Conservation (phyloP, 1,140 invertebrate species). For the Ceratitis capitata region DNA sequence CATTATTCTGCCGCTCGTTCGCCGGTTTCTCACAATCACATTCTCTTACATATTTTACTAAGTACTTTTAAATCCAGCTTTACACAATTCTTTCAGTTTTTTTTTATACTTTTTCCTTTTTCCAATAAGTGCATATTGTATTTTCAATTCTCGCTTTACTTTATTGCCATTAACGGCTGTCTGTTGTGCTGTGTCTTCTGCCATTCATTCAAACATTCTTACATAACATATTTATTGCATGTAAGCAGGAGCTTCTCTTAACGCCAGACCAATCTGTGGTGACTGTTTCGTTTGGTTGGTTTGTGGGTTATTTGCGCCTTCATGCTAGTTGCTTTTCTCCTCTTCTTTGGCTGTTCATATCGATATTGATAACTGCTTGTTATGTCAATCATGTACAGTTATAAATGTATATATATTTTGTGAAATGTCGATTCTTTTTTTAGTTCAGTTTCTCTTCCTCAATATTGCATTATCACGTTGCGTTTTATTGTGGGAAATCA, state of each 20-base stretch:
- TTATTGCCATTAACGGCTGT: not conserved
- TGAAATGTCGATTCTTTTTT: not conserved
- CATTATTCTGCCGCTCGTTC: not conserved
- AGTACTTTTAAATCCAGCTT: not conserved
- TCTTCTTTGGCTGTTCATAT: not conserved
- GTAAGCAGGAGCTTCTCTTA: no score
- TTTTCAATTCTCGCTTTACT: not conserved
- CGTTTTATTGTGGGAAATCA: no score
- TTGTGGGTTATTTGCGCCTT: no score
- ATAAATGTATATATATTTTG: no score
- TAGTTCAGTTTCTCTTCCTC: not conserved
- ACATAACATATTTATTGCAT: no score
- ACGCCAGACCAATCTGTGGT: no score
- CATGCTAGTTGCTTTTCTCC: no score
- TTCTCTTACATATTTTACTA: not conserved
- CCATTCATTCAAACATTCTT: no score
- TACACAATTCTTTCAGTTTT: not conserved
- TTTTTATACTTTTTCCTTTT: not conserved
- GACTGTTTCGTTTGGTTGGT: no score
- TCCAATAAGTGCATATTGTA: not conserved
- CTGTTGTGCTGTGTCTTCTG: not conserved
- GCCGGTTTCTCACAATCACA: not conserved
- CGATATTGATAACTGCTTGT: not conserved
- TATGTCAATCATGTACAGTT: not conserved
- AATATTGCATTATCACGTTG: not conserved